Evolutionary conservation across 2,888 invertebrate genomes (phyloP), one percentile per base, ranked within the genome.

Genomic region (Sesia apiformis): DNA sequence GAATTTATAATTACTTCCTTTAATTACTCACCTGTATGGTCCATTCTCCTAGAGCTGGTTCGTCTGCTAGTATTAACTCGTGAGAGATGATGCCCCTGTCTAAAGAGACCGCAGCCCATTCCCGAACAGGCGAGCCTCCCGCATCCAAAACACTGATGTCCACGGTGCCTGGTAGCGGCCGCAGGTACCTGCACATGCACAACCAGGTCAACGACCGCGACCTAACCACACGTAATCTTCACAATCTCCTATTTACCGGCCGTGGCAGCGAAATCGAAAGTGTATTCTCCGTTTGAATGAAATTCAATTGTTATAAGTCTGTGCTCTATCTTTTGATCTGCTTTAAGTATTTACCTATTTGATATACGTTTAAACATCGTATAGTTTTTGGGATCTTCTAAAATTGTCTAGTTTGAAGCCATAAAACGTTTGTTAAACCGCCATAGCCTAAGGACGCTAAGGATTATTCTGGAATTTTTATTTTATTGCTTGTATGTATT

Each of bases 41-140:
- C 98, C 98, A 98, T 72, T 94, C 92, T 39, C 98, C 98, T 38
- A 97, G 88, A 23, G 96, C 95, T 0, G 97, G 97, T 60, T 94
- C 93, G 53, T 93, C 92, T 39, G 97, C 96, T 4, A 98, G 82
- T 57, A 93, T 91, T 38, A 98, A 78, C 65, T 96, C 94, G 3
- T 93, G 93, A 2, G 93, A 91, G 67, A 95, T 94, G 0, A 97
- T 93, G 6, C 97, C 97, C 58, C 92, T 91, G 6, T 91, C 92
- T 43, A 95, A 84, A 52, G 92, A 81, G 0, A 93, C 92, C 38
- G 92, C 90, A 4, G 84, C 91, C 94, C 96, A 95, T 81, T 96
- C 94, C 69, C 95, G 95, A 49, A 98, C 94, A 56, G 94, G 91
- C 68, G 97, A 95, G 0, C 94, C 94, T 60, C 85, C 78, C 0